Conservation (phyloP, 2,113 vertebrate species). For the Anhinga rufa region DNA sequence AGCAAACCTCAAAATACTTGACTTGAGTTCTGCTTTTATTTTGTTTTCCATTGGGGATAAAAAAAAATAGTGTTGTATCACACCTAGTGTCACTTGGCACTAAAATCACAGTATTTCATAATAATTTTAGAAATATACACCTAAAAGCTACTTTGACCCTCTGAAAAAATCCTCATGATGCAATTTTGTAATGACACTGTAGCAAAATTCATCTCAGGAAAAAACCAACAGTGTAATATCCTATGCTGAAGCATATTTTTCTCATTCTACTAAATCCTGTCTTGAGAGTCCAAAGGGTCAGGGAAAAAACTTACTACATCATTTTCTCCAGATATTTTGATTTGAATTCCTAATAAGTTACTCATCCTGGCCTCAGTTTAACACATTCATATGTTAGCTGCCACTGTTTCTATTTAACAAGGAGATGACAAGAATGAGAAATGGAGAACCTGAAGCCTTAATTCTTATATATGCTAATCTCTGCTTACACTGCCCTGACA, state of each 20-base stretch:
- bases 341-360: neutral
- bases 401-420: neutral
- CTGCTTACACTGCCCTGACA: neutral
- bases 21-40: neutral
- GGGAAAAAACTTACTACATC: neutral
- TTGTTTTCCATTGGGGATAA: neutral
- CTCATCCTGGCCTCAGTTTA: neutral
- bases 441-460: neutral
- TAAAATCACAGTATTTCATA: neutral
- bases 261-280: neutral
- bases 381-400: neutral
- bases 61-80: neutral
- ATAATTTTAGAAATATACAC: neutral
- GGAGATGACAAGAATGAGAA: neutral
- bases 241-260: neutral
- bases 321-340: neutral
- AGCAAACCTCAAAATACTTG: neutral
- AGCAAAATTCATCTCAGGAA: neutral
- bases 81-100: neutral
- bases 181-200: neutral
- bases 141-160: neutral
- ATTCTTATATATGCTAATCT: neutral
- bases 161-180: neutral
- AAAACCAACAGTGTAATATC: neutral
- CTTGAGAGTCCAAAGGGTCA: neutral